Evolutionary conservation across 2,888 invertebrate species (phyloP).

Genomic region (Athalia cordata): DNA sequence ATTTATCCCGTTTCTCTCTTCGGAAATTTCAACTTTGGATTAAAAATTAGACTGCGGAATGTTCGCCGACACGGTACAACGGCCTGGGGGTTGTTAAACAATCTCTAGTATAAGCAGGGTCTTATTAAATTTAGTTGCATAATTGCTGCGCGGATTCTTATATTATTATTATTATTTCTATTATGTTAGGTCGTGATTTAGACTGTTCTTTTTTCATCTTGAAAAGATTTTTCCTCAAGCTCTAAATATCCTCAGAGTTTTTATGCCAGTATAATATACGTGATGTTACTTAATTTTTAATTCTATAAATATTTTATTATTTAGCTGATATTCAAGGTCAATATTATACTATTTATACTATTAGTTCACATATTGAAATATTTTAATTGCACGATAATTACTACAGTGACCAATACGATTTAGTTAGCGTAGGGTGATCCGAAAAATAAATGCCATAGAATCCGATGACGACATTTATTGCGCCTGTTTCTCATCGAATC

Average conservation of each 20-base stretch:
- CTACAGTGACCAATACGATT: too few relatives aligned
- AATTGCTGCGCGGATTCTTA: too few relatives aligned
- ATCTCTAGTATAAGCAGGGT: too few relatives aligned
- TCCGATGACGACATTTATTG: not conserved
- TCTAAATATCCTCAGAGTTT: constrained; percentile 5
- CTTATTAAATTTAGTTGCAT: too few relatives aligned
- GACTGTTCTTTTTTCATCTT: not conserved
- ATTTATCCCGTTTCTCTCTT: too few relatives aligned
- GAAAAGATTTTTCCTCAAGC: too few relatives aligned
- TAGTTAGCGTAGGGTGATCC: not conserved
- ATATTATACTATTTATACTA: constrained; percentile 19
- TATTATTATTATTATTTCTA: constrained; percentile 1
- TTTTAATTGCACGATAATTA: too few relatives aligned
- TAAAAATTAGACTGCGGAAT: too few relatives aligned
- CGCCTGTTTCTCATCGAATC: not conserved
- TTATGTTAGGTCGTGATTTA: not conserved
- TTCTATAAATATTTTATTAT: constrained; percentile 2
- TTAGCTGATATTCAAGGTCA: constrained; percentile 8
- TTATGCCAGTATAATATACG: constrained; percentile 32
- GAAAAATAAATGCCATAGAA: not conserved
- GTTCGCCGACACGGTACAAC: too few relatives aligned
- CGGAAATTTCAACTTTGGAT: too few relatives aligned
- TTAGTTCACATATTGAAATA: not conserved
- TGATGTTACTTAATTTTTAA: constrained; percentile 30
- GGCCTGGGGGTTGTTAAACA: too few relatives aligned